Base-by-base conservation (phyloP, 1,140 invertebrate genomes). In the Calycopis cecrops region DNA sequence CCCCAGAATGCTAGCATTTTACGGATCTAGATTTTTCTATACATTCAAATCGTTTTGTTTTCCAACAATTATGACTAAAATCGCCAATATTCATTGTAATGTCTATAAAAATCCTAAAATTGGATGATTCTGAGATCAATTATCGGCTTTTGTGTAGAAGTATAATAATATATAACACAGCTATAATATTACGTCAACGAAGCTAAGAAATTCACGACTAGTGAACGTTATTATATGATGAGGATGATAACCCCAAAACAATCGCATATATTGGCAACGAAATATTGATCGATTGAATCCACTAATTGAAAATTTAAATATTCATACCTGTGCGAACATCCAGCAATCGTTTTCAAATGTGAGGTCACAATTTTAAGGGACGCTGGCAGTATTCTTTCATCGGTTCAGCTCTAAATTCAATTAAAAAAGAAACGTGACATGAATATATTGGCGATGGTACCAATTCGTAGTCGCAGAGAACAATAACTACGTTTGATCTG, bases 251-350 rank as follows among this genome's bases (percentile, higher is more conserved):
- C 12, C 17, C 14, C 40, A 44, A 44, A 9, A 44, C 40, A 44
- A 16, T 44, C 40, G 14, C 40, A 16, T 28, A 28, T 12, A 44
- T 44, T 44, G 16, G 16, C 14, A 9, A 9, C 9, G 12, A 44
- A 44, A 44, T 44, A 9, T 44, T 44, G 40, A 44, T 44, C 40
- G 40, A 44, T 44, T 16, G 14, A 44, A 44, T 44, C 17, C 40
- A 14, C 14, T 44, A 44, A 44, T 44, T 44, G 40, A 44, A 44
- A n/a, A 16, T 44, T 44, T 44, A 44, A 44, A 44, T 44, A 44
- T 44, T 16, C 40, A 44, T 44, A 44, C 40, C 40, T 12, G 40
- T 17, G 40, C 3, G 21, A 17, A 44, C 40, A 44, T 44, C 16
- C 40, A 44, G 17, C 16, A 12, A 16, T 14, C 38, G 38, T 44